Evolutionary conservation across 2,888 invertebrate genomes (phyloP).

Genomic region (Rhorus exstirpatorius): DNA sequence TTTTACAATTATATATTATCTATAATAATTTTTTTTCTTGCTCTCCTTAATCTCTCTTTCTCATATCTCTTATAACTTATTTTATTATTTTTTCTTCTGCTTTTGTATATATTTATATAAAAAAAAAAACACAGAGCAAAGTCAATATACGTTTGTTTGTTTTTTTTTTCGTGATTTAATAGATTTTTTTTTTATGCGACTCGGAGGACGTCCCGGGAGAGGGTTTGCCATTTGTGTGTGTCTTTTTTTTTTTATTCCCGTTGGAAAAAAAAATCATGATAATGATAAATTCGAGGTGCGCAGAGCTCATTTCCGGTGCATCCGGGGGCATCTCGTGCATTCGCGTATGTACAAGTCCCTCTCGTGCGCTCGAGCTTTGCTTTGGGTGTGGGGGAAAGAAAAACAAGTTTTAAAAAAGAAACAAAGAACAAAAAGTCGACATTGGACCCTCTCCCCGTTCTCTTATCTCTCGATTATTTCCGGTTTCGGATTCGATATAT

Average conservation of each 20-base stretch:
- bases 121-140: constrained; percentile 80
- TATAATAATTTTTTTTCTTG: constrained; percentile 81
- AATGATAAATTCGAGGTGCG: constrained; percentile 39
- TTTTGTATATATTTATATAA: constrained; percentile 72
- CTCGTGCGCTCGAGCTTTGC: constrained; percentile 45
- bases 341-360: constrained; percentile 68
- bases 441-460: constrained; percentile 25
- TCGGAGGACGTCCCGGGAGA: constrained; percentile 34
- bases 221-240: neutral
- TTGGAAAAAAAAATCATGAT: constrained; percentile 39
- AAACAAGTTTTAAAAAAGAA: constrained; percentile 12
- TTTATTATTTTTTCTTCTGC: constrained; percentile 58
- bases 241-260: constrained; percentile 10
- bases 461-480: constrained; percentile 7
- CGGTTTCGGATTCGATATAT: constrained; percentile 3
- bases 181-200: constrained; percentile 27
- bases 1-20: constrained; percentile 84
- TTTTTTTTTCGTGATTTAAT: constrained; percentile 67
- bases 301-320: constrained; percentile 34
- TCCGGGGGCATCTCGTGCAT: constrained; percentile 66
- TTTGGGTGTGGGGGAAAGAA: neutral
- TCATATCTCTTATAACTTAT: constrained; percentile 62
- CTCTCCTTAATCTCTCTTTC: constrained; percentile 73
- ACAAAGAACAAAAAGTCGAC: constrained; percentile 14
- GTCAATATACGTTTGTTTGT: too few relatives aligned